A percentile compares a stretch with the other conserved stretches of the same genome.
phyloP scores from a whole-genome alignment of 2,113 vertebrate genomes.

The Isichthys henryi region DNA sequence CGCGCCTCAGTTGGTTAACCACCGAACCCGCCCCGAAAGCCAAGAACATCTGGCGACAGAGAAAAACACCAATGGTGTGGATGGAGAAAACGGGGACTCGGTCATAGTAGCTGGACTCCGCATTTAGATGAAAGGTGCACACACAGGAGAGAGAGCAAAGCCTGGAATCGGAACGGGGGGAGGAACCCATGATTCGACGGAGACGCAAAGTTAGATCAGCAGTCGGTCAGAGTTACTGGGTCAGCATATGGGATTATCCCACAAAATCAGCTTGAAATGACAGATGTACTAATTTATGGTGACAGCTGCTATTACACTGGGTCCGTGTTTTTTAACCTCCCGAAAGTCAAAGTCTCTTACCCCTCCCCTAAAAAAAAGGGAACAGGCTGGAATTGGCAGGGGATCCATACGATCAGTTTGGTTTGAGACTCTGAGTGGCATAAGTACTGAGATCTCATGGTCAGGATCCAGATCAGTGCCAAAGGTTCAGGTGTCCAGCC shows the following conservation, averaged over 20 bases:
- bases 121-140: neutral
- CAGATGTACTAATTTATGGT: slow-evolving; percentile 53
- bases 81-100: slow-evolving; percentile 25
- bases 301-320: slow-evolving; percentile 46
- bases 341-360: neutral
- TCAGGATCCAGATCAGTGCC: neutral
- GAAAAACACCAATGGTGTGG: neutral
- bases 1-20: slow-evolving; percentile 40
- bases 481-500: neutral
- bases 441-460: neutral
- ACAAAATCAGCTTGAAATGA: slow-evolving; percentile 52
- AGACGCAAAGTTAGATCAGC: slow-evolving; percentile 46
- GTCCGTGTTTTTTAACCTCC: slow-evolving; percentile 29
- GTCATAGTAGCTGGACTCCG: neutral
- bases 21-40: slow-evolving; percentile 45
- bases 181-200: slow-evolving; percentile 23
- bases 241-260: slow-evolving; percentile 50
- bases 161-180: neutral
- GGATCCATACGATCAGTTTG: neutral
- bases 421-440: neutral
- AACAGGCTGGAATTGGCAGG: neutral
- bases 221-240: slow-evolving; percentile 27
- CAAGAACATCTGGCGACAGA: slow-evolving; percentile 46
- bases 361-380: neutral
- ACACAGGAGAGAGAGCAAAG: neutral